A percentile compares a stretch with the other conserved stretches of the same genome.
phyloP scores from a whole-genome alignment of 2,888 invertebrate genomes.

The Melanostoma mellinum region DNA sequence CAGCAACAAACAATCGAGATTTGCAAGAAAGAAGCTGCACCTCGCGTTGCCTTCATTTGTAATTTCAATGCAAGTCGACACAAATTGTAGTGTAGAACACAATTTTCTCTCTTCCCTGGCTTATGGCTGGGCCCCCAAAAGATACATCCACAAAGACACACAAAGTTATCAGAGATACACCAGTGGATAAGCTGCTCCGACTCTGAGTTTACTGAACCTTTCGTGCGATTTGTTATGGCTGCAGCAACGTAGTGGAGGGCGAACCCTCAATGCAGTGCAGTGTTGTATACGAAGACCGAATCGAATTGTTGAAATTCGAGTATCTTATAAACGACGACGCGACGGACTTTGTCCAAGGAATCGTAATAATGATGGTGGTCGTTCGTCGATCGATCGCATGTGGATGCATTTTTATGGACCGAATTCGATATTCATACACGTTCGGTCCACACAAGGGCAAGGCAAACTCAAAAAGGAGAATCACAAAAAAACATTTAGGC shows the following conservation, averaged over 20 bases:
- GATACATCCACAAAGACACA: slow-evolving; percentile 21
- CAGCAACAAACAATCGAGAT: slow-evolving; percentile 58
- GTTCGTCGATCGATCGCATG: slow-evolving; percentile 39
- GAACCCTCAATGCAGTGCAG: slow-evolving; percentile 1
- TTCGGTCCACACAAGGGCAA: slow-evolving; percentile 58
- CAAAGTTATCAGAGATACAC: slow-evolving; percentile 57
- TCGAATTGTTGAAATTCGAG: slow-evolving; percentile 70
- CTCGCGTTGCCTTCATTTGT: slow-evolving; percentile 65
- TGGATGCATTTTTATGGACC: slow-evolving; percentile 51
- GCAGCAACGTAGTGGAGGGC: slow-evolving; percentile 27
- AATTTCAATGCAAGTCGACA: slow-evolving; percentile 69
- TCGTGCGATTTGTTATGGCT: slow-evolving; percentile 64
- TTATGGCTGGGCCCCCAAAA: slow-evolving; percentile 11
- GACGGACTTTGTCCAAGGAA: slow-evolving; percentile 37
- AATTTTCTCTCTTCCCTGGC: slow-evolving; percentile 48
- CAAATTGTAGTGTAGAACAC: slow-evolving; percentile 72
- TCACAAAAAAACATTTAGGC: slow-evolving; percentile 47
- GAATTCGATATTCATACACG: slow-evolving; percentile 54
- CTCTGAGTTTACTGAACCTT: slow-evolving; percentile 61
- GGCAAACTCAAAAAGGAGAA: slow-evolving; percentile 12
- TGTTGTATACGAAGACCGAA: slow-evolving; percentile 35
- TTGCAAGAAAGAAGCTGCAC: slow-evolving; percentile 50
- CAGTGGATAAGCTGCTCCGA: slow-evolving; percentile 49
- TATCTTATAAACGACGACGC: slow-evolving; percentile 15
- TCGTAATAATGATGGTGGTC: slow-evolving; percentile 64